These are phyloP conservation scores for Otocyon megalotis DNA, from an alignment of 2,113 vertebrate species.

Conservation along the genomic window DNA sequence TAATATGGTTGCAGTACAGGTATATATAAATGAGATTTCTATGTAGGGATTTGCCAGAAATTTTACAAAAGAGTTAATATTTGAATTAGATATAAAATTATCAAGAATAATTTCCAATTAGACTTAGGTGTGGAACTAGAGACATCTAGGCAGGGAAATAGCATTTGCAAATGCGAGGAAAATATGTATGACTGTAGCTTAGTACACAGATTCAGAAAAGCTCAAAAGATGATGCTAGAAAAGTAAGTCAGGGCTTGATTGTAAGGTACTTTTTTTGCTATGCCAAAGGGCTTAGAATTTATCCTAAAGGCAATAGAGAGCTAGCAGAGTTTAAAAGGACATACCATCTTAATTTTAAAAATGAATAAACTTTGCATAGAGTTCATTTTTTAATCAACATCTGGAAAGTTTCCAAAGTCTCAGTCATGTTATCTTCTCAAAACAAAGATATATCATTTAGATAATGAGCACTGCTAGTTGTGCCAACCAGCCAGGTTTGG, in stretches of 20 bases:
- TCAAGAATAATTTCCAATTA: not conserved
- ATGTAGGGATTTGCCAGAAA: not conserved
- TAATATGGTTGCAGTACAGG: not conserved
- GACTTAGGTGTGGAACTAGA: not conserved
- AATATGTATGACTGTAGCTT: not conserved
- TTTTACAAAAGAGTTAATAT: not conserved
- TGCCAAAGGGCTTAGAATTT: not conserved
- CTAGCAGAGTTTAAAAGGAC: not conserved
- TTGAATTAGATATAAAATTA: slow-evolving; percentile 2
- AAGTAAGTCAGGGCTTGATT: not conserved
- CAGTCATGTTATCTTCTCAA: not conserved
- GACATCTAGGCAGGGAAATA: not conserved
- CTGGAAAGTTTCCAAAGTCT: not conserved
- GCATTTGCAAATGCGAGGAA: not conserved
- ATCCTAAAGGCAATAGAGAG: not conserved
- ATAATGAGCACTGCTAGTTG: not conserved
- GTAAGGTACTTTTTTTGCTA: not conserved
- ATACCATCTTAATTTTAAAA: not conserved
- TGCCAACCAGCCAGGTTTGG: not conserved
- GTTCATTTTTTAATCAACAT: not conserved
- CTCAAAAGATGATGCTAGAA: slow-evolving; percentile 7
- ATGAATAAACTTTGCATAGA: not conserved
- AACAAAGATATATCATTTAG: not conserved
- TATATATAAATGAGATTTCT: not conserved
- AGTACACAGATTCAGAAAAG: slow-evolving; percentile 20